Conservation (phyloP, 1,140 invertebrate species). For the Teleopsis dalmanni region DNA sequence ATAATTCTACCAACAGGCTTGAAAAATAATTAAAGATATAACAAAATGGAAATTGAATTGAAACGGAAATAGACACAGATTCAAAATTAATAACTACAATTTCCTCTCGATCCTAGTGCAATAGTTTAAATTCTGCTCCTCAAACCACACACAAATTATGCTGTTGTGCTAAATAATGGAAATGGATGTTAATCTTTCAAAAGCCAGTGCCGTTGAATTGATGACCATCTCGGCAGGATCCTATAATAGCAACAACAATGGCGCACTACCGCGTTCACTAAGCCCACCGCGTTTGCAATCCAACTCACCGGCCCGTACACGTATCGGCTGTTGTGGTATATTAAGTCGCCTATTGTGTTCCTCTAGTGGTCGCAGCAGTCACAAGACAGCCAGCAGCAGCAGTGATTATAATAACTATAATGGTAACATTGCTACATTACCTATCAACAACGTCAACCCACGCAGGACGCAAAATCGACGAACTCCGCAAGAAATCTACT, state of each 20-base stretch:
- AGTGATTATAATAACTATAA: constrained; percentile 18
- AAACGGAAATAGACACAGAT: too few relatives aligned
- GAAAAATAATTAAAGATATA: too few relatives aligned
- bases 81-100: too few relatives aligned
- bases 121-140: too few relatives aligned
- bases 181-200: constrained; percentile 17
- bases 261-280: not conserved
- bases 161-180: too few relatives aligned
- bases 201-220: constrained; percentile 25
- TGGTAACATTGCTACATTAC: constrained; percentile 11
- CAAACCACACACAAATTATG: too few relatives aligned
- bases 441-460: not conserved
- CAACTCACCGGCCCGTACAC: constrained; percentile 8
- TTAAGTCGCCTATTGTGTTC: constrained; percentile 32
- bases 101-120: too few relatives aligned
- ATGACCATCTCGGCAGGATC: constrained; percentile 42
- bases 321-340: constrained; percentile 35
- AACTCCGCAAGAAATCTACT: constrained; percentile 61
- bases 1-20: too few relatives aligned
- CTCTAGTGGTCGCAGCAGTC: constrained; percentile 20
- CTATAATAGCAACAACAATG: constrained; percentile 16
- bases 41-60: too few relatives aligned
- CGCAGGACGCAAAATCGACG: constrained; percentile 39
- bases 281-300: not conserved
- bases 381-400: constrained; percentile 28